These are phyloP conservation scores for Adelphocoris suturalis DNA, from an alignment of 2,888 invertebrate species.

Conservation along the genomic window DNA sequence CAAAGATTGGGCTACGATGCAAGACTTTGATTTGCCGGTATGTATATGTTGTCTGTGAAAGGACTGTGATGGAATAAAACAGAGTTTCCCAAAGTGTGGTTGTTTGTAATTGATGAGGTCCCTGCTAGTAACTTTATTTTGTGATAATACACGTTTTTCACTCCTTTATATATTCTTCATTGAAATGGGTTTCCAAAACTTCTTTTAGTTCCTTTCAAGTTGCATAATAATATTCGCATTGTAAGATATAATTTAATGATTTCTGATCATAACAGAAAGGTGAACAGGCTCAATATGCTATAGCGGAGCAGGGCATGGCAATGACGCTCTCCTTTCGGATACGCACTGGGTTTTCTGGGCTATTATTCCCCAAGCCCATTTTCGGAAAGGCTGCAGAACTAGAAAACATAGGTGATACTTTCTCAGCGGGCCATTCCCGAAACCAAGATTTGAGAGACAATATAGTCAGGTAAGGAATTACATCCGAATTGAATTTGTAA, in stretches of 20 bases:
- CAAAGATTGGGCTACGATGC: constrained; percentile 25
- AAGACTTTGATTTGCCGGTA: constrained; percentile 32
- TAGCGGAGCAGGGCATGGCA: constrained; percentile 3
- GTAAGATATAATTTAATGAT: too few relatives aligned
- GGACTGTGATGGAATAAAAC: neutral
- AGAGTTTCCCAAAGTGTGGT: too few relatives aligned
- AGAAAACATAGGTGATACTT: neutral
- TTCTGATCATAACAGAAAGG: neutral
- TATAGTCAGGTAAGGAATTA: too few relatives aligned
- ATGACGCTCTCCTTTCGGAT: constrained; percentile 39
- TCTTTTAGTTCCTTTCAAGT: too few relatives aligned
- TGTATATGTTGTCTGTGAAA: neutral
- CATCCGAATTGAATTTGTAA: too few relatives aligned
- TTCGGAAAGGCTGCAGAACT: neutral
- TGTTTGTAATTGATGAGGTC: too few relatives aligned
- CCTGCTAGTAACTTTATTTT: too few relatives aligned
- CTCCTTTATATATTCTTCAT: too few relatives aligned
- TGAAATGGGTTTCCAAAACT: too few relatives aligned
- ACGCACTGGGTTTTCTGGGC: constrained; percentile 1
- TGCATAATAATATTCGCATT: too few relatives aligned
- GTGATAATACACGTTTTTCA: too few relatives aligned
- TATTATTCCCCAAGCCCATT: constrained; percentile 17
- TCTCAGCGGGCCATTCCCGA: neutral
- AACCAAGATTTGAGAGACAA: too few relatives aligned
- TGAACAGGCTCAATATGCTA: constrained; percentile 15